Evolutionary conservation across 2,113 vertebrate species (phyloP).

Genomic region (Entosphenus tridentatus): DNA sequence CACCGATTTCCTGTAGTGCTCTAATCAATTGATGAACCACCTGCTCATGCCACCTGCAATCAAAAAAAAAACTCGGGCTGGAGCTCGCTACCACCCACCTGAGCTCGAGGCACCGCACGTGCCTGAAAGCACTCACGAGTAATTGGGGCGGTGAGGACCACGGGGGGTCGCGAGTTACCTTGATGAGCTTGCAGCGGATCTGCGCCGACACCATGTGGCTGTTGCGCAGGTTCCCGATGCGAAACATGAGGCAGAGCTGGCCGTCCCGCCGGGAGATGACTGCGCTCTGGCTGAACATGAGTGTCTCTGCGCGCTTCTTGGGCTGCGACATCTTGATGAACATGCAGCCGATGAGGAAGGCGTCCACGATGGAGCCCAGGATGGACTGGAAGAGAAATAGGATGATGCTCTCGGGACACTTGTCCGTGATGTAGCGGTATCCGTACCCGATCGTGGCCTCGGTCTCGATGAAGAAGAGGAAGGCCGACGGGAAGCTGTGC

Average conservation of each 20-base stretch:
- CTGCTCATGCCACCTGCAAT: too few relatives aligned
- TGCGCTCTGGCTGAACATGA: conserved; percentile 51
- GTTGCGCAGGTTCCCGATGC: conserved; percentile 56
- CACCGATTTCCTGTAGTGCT: too few relatives aligned
- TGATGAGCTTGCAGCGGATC: conserved; percentile 62
- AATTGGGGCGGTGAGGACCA: too few relatives aligned
- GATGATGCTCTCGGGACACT: conserved; percentile 52
- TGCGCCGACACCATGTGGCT: conserved; percentile 76
- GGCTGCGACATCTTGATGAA: conserved; percentile 79
- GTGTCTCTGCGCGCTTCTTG: conserved; percentile 58
- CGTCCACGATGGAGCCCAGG: conserved; percentile 54
- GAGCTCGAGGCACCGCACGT: too few relatives aligned
- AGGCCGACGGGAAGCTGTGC: conserved; percentile 61
- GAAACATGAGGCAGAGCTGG: conserved; percentile 57
- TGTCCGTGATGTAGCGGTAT: conserved; percentile 50
- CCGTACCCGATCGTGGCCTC: conserved; percentile 63
- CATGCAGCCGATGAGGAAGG: conserved; percentile 65
- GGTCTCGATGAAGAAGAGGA: conserved; percentile 61
- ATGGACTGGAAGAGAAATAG: conserved; percentile 62
- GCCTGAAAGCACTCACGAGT: too few relatives aligned
- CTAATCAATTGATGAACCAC: too few relatives aligned
- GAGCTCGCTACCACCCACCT: too few relatives aligned
- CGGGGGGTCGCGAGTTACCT: conserved; percentile 25
- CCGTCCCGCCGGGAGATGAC: conserved; percentile 56
- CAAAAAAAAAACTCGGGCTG: too few relatives aligned